phyloP scores from a whole-genome alignment of 2,113 vertebrate species.

The Hydrochoerus hydrochaeris region DNA sequence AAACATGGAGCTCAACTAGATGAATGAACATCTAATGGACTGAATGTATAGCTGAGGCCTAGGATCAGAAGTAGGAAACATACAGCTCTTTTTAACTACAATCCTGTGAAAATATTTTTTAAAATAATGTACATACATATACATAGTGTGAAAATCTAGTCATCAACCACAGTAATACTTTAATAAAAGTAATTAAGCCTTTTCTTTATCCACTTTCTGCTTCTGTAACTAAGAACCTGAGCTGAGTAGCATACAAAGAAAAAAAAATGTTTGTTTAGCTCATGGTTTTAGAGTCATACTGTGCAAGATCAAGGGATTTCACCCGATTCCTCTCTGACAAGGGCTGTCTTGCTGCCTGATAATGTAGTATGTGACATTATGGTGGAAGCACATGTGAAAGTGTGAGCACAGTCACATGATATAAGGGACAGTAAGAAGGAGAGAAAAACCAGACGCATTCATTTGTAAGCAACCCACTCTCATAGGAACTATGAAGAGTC shows the following conservation, averaged over 20 bases:
- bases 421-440: background rate
- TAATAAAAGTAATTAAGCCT: background rate
- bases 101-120: background rate
- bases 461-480: background rate
- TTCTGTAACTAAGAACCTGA: background rate
- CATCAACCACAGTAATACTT: background rate
- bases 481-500: background rate
- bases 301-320: background rate
- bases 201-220: background rate
- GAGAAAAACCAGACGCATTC: background rate
- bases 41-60: background rate
- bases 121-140: background rate
- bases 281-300: background rate
- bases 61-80: background rate
- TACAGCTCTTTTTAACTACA: background rate
- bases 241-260: background rate
- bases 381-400: background rate
- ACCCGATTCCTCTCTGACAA: background rate
- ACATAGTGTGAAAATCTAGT: background rate
- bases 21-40: background rate
- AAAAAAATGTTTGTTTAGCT: background rate
- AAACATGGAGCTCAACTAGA: background rate
- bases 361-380: too few species aligned
- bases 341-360: background rate
- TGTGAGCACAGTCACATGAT: too few species aligned